Evolutionary conservation across 2,797 vertebrate genomes (phyloP).

Genomic region (Naso thynnoides): DNA sequence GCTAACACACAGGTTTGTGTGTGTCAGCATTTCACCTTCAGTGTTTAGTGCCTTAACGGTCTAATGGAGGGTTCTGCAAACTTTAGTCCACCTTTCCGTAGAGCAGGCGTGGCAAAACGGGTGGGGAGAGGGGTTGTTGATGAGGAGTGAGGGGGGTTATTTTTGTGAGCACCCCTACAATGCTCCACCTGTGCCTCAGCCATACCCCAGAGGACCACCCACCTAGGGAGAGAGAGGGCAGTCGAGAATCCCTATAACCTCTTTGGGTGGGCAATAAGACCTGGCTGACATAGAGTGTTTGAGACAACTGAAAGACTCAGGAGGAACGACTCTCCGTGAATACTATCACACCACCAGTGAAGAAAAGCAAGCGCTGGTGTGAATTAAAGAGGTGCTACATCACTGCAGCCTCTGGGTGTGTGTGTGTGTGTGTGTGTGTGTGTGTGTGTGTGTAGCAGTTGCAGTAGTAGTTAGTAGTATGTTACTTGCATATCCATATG

Average conservation of each 20-base stretch:
- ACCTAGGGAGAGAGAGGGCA: conserved; percentile 86
- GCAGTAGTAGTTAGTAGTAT: no score
- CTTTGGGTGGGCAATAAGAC: conserved; percentile 89
- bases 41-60: conserved; percentile 71
- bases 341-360: conserved; percentile 71
- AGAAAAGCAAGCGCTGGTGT: conserved; percentile 71
- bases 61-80: conserved; percentile 78
- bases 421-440: conserved; percentile 14
- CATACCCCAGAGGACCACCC: conserved; percentile 88
- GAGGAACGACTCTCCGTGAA: conserved; percentile 75
- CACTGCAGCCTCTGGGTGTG: conserved; percentile 36
- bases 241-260: conserved; percentile 87
- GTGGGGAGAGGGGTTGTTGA: conserved; percentile 67
- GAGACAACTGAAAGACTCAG: conserved; percentile 83
- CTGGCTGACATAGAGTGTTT: conserved; percentile 85
- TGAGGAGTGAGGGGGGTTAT: conserved; percentile 72
- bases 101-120: conserved; percentile 70
- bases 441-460: conserved; percentile 8
- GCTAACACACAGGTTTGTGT: conserved; percentile 53
- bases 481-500: conserved; percentile 5
- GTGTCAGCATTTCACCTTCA: conserved; percentile 70
- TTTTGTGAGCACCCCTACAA: conserved; percentile 88
- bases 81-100: conserved; percentile 78
- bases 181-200: conserved; percentile 89
- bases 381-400: conserved; percentile 70